Evolutionary conservation across 2,888 invertebrate species (phyloP).

Genomic region (Pristionchus mayeri): DNA sequence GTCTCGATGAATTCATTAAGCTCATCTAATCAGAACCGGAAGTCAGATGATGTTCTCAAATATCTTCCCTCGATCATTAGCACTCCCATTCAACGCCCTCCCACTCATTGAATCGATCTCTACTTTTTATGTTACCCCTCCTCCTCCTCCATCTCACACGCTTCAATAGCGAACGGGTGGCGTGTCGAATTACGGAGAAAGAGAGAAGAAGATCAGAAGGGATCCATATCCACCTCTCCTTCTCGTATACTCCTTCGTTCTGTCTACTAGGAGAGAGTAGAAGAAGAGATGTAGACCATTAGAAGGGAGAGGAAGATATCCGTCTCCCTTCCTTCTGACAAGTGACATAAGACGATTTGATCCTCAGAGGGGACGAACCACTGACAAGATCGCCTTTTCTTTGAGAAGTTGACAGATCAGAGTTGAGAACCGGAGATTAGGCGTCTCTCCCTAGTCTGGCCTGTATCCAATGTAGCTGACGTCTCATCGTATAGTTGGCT

Average conservation of each 20-base stretch:
- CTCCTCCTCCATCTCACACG: neutral
- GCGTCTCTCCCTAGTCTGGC: no score
- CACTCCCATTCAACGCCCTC: neutral
- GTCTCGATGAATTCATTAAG: no score
- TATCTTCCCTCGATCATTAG: neutral
- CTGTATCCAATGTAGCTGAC: no score
- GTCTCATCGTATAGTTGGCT: no score
- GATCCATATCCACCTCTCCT: neutral
- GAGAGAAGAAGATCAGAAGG: neutral
- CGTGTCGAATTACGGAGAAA: neutral
- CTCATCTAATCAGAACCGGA: no score
- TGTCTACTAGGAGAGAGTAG: neutral
- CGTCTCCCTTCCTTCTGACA: conserved; percentile 7
- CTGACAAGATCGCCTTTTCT: neutral
- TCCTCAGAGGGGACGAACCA: neutral
- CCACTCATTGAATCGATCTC: neutral
- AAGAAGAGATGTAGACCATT: no score
- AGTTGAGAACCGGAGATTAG: neutral
- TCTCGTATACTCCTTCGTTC: neutral
- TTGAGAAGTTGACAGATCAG: neutral
- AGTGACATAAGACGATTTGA: neutral
- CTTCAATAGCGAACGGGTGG: neutral
- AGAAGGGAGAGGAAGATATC: neutral
- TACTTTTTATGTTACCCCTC: neutral
- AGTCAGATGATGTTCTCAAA: neutral